phyloP scores from a whole-genome alignment of 2,113 vertebrate genomes.

The Aramus guarauna region DNA sequence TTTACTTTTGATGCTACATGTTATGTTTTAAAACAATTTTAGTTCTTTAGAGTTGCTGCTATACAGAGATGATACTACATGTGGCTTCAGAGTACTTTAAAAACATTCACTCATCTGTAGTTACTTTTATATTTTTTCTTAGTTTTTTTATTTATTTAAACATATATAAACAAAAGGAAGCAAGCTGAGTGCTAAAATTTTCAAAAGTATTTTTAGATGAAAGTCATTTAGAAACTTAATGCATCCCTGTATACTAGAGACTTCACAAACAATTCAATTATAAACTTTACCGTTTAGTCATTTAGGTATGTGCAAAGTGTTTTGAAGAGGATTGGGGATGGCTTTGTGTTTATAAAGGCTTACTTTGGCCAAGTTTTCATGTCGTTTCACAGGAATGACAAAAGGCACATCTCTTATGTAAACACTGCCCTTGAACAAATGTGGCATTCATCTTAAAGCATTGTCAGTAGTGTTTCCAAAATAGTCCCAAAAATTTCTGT shows the following conservation, averaged over 20 bases:
- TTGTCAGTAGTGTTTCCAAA: background rate
- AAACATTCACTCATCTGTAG: background rate
- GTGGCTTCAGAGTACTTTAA: background rate
- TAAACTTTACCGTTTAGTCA: background rate
- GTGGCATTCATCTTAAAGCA: background rate
- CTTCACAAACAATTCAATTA: background rate
- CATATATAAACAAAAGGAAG: background rate
- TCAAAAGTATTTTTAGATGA: background rate
- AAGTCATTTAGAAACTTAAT: background rate
- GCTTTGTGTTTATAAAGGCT: background rate
- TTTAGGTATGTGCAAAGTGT: background rate
- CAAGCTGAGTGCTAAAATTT: background rate
- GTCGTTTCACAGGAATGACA: background rate
- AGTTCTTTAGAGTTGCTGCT: background rate
- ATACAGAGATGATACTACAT: background rate
- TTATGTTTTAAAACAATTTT: background rate
- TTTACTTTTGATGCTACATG: background rate
- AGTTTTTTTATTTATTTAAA: background rate
- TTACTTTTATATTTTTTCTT: background rate
- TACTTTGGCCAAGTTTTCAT: background rate
- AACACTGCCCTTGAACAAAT: background rate
- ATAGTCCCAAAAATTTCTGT: background rate
- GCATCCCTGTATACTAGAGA: background rate
- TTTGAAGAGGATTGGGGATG: background rate
- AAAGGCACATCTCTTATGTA: background rate